These are phyloP conservation scores for Chondrosia reniformis DNA, from an alignment of 37 sponge, comb jelly and placozoan species.

Conservation along the genomic window DNA sequence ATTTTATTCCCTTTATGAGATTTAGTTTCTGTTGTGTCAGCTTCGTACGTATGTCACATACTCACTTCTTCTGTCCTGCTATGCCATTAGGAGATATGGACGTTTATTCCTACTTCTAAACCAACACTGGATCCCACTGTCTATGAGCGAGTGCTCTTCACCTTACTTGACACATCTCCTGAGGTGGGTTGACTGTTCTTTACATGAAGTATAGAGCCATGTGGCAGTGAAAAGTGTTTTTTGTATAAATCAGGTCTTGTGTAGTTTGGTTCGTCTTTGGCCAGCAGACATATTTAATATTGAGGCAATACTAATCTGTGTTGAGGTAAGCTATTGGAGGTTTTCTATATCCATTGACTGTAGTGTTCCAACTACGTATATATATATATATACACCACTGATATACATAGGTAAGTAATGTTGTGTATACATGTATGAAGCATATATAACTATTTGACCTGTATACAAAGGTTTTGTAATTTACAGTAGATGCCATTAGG, in stretches of 20 bases:
- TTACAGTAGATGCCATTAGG: too few relatives aligned
- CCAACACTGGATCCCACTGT: conserved; percentile 56
- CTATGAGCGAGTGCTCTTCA: conserved; percentile 77
- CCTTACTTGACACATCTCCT: conserved; percentile 48
- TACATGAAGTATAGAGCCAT: too few relatives aligned
- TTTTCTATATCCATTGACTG: too few relatives aligned
- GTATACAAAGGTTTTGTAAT: too few relatives aligned
- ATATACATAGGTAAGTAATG: too few relatives aligned
- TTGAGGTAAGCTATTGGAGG: conserved; percentile 43
- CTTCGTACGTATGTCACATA: background rate
- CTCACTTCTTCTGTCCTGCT: background rate
- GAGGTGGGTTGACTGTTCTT: conserved; percentile 28
- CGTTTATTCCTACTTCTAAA: conserved; percentile 60
- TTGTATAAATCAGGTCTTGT: conserved; percentile 60
- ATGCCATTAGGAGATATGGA: conserved; percentile 39
- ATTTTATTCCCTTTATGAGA: too few relatives aligned
- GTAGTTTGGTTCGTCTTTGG: conserved; percentile 64
- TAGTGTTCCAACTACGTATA: too few relatives aligned
- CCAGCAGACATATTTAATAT: conserved; percentile 67
- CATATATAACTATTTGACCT: too few relatives aligned
- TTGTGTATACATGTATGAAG: too few relatives aligned
- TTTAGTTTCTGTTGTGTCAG: too few relatives aligned
- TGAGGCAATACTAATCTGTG: conserved; percentile 62
- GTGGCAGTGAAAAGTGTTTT: too few relatives aligned
- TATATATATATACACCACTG: too few relatives aligned